Evolutionary conservation across 2,113 vertebrate genomes (phyloP), one percentile per base, ranked within the genome.

Genomic region (Acrocephalus kingi): DNA sequence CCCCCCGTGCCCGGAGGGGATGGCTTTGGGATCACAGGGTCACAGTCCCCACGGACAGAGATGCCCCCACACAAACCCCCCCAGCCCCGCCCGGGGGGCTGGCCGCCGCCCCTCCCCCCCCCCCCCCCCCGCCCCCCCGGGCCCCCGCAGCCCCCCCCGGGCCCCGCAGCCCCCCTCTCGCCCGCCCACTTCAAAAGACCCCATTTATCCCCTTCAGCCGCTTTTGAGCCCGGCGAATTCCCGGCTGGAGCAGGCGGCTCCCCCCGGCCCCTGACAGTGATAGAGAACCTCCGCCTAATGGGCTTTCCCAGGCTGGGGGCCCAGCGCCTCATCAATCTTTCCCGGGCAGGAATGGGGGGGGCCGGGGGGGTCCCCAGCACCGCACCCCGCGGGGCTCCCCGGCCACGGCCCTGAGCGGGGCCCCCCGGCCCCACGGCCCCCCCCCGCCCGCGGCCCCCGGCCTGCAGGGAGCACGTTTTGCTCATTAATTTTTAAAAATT

Each of bases 221-320:
- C 97, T 96, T 92, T 96, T 91, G 90, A 94, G 80, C 67, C 66
- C 71, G 23, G 91, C 86, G 41, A 92, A 96, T 96, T 95, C 94
- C 96, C 92, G 92, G 85, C 88, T 77, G 78, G 72, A 75, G 51
- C 84, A 72, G 84, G 84, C 91, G 54, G 91, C 89, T 84, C 88
- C 77, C 93, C 90, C 94, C 89, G 66, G 89, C 86, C 90, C 82
- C 90, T 98, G 98, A 98, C 98, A 98, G 97, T 98, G 98, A 98
- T 97, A 97, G 97, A 98, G 84, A 94, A 96, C 97, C 94, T 85
- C 69, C 62, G 67, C 89, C 51, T 90, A 93, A 93, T 92, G 90
- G 93, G 82, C 95, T 93, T 92, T 87, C 80, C 94, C 83, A 89
- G 92, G 93, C 87, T 84, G 80, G 73, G 93, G 93, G 84, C 92